phyloP scores from a whole-genome alignment of 2,888 invertebrate species.

The Hyposoter didymator region DNA sequence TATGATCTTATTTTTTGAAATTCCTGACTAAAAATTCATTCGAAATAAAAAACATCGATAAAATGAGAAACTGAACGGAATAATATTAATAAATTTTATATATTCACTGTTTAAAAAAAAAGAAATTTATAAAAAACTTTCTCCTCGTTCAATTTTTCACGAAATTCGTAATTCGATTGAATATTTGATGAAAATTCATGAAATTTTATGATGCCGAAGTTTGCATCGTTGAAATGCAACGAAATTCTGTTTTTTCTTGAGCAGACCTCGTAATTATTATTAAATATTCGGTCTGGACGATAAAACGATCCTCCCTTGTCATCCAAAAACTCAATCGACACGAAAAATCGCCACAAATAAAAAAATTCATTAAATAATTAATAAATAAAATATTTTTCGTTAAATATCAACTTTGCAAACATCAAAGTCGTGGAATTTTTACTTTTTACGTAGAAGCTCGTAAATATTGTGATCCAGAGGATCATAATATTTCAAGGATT shows the following conservation, averaged over 20 bases:
- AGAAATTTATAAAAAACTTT: not conserved
- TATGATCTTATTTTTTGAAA: not conserved
- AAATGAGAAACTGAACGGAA: not conserved
- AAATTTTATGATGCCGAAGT: no score
- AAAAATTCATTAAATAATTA: no score
- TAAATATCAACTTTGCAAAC: no score
- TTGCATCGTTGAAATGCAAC: no score
- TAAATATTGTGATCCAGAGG: not conserved
- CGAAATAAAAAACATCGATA: not conserved
- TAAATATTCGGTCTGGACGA: no score
- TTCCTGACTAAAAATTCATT: not conserved
- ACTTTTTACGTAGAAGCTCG: not conserved
- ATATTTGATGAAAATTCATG: not conserved
- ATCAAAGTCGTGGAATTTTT: not conserved
- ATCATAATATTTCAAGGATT: constrained; percentile 6
- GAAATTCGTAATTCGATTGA: not conserved
- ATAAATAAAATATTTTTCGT: no score
- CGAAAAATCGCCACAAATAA: no score
- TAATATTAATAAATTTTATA: not conserved
- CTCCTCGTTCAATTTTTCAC: not conserved
- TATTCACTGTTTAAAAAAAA: not conserved
- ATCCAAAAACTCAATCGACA: no score
- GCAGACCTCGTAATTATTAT: no score
- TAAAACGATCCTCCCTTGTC: no score
- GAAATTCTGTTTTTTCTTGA: no score